These are phyloP conservation scores for Atta texana DNA, from an alignment of 1,140 invertebrate species.

Conservation along the genomic window DNA sequence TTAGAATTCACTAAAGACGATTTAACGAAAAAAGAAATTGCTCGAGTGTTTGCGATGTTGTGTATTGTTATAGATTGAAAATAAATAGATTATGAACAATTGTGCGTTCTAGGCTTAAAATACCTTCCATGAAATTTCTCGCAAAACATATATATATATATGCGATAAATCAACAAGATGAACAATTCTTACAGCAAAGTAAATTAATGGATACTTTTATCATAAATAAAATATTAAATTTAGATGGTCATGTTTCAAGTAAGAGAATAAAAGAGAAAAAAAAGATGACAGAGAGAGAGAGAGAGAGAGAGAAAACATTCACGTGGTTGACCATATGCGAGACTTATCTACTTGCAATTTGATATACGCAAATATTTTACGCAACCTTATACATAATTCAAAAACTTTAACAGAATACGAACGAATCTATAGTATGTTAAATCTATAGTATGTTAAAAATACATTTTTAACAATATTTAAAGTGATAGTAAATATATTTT, in stretches of 20 bases:
- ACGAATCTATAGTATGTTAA: not conserved
- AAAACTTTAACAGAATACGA: not conserved
- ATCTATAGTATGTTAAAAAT: not conserved
- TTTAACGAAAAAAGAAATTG: slow-evolving; percentile 17
- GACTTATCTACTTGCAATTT: slow-evolving; percentile 33
- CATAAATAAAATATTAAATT: slow-evolving; percentile 28
- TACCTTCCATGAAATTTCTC: not conserved
- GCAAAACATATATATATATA: not conserved
- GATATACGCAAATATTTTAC: not conserved
- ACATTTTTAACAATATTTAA: not conserved
- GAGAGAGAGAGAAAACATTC: not conserved
- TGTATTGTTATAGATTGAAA: not conserved
- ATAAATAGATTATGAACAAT: slow-evolving; percentile 7
- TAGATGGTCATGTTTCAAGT: not conserved
- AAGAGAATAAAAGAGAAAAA: not conserved
- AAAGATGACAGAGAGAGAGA: not conserved
- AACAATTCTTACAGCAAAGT: not conserved
- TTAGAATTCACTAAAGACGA: not conserved
- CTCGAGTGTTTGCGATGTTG: not conserved
- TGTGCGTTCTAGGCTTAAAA: not conserved
- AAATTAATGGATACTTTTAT: slow-evolving; percentile 6
- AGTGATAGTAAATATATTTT: not conserved
- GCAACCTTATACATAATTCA: not conserved
- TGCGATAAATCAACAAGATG: slow-evolving; percentile 1
- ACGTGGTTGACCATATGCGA: slow-evolving; percentile 14